phyloP scores from a whole-genome alignment of 2,888 invertebrate genomes.

The Dascillus cervinus region DNA sequence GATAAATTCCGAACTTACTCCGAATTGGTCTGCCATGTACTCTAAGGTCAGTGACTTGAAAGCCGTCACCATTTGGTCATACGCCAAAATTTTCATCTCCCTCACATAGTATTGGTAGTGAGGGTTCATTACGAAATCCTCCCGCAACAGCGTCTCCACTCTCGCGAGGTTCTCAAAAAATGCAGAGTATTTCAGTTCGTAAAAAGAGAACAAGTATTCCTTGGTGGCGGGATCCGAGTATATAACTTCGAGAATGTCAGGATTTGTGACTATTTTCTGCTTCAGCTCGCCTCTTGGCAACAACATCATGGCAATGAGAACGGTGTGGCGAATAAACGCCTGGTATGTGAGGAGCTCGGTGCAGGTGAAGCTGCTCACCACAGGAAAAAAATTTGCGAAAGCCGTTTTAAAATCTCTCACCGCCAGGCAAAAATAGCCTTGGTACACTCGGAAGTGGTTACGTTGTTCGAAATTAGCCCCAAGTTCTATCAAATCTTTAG shows the following conservation, averaged over 20 bases:
- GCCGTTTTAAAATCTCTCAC: slow-evolving; percentile 61
- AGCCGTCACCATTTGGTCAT: slow-evolving; percentile 62
- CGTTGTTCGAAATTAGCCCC: slow-evolving; percentile 65
- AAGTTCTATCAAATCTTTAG: slow-evolving; percentile 30
- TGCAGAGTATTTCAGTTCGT: slow-evolving; percentile 60
- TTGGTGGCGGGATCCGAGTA: slow-evolving; percentile 61
- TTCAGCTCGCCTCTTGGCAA: slow-evolving; percentile 37
- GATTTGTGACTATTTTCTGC: slow-evolving; percentile 36
- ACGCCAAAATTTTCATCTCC: slow-evolving; percentile 64
- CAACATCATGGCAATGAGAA: slow-evolving; percentile 38
- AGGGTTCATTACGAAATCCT: slow-evolving; percentile 54
- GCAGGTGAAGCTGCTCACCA: slow-evolving; percentile 66
- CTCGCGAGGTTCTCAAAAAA: slow-evolving; percentile 51
- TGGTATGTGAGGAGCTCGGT: slow-evolving; percentile 65
- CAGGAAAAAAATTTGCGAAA: slow-evolving; percentile 56
- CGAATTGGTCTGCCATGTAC: slow-evolving; percentile 63
- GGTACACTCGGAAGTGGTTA: slow-evolving; percentile 62
- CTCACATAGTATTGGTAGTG: slow-evolving; percentile 63
- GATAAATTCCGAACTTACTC: slow-evolving; percentile 58
- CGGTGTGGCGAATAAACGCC: slow-evolving; percentile 42
- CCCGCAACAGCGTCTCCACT: slow-evolving; percentile 46
- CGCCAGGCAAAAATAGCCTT: slow-evolving; percentile 59
- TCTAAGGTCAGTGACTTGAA: slow-evolving; percentile 59
- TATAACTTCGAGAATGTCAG: slow-evolving; percentile 77
- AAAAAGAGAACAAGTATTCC: slow-evolving; percentile 53